Evolutionary conservation across 2,888 invertebrate genomes (phyloP), one percentile per base, ranked within the genome.

Genomic region (Trachelus troglodyta): DNA sequence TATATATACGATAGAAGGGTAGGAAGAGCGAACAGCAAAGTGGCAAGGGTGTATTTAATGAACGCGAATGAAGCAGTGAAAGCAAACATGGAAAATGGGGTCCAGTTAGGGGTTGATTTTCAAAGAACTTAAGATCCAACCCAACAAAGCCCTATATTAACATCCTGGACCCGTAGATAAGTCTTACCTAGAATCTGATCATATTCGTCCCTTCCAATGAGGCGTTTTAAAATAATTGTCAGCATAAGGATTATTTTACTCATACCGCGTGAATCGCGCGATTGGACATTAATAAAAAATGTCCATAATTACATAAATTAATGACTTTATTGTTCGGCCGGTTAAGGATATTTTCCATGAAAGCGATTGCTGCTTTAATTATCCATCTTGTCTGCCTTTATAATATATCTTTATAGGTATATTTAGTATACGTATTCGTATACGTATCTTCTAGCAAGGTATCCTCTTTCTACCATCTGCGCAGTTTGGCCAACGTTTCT

Each of bases 401-500:
- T 56, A 56, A 23, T 56, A 6, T 23, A 56, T 23, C 15, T 40
- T 15, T 40, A 23, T 23, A 35, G 35, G 12, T 35, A 15, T 9
- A 23, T 6, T 23, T 0, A 56, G 40, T 56, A 23, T 23, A 56
- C 2, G 23, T 56, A 23, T 34, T 9, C 9, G 9, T 56, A 56
- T 23, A 56, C 15, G 40, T 23, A 23, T 23, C 23, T 56, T 56
- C 56, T 9, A 56, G 9, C 23, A 23, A 56, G 56, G 56, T 74
- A 74, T 74, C 74, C 9, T 31, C 75, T 37, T 75, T 40, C 75
- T 74, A 40, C 75, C 75, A 78, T 56, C 78, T 76, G 78, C 78
- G 77, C 77, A 77, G 74, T 77, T 77, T 75, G 73, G 31, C 71
- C 34, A 31, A 71, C 71, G 71, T 71, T 34, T 75, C 78, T 75